Conservation (phyloP, 2,888 invertebrate species). For the Drosophila incognita region DNA sequence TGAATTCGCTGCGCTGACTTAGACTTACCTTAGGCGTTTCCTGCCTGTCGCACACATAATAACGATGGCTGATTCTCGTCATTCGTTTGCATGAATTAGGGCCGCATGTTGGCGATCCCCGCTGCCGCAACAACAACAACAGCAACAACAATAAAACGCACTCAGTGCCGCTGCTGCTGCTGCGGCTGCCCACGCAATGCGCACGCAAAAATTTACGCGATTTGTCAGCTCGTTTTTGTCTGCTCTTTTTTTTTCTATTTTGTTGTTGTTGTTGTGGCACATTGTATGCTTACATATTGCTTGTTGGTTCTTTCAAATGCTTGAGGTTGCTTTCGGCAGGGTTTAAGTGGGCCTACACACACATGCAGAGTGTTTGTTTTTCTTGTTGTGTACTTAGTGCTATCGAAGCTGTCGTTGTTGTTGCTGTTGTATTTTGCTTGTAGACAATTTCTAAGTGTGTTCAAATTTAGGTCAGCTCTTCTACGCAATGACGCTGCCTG, state of each 20-base stretch:
- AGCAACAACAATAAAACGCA: slow-evolving; percentile 37
- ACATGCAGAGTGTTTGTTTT: slow-evolving; percentile 43
- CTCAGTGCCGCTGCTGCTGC: slow-evolving; percentile 19
- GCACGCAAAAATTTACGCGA: slow-evolving; percentile 76
- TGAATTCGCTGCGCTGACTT: slow-evolving; percentile 9
- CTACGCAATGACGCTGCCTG: slow-evolving; percentile 46
- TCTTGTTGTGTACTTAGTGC: slow-evolving; percentile 75
- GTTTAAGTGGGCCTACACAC: slow-evolving; percentile 79
- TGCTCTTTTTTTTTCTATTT: slow-evolving; percentile 1
- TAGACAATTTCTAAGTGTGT: slow-evolving; percentile 81
- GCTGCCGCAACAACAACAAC: slow-evolving; percentile 18
- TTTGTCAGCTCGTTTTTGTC: slow-evolving; percentile 68
- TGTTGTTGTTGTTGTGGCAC: slow-evolving; percentile 35
- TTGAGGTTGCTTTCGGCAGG: slow-evolving; percentile 80
- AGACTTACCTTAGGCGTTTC: slow-evolving; percentile 62
- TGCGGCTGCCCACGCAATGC: slow-evolving; percentile 70
- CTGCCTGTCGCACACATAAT: slow-evolving; percentile 60
- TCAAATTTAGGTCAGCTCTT: slow-evolving; percentile 77
- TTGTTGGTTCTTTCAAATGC: slow-evolving; percentile 76
- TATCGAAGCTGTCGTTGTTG: slow-evolving; percentile 68
- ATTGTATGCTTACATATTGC: slow-evolving; percentile 68
- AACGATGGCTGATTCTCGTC: slow-evolving; percentile 34
- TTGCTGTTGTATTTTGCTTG: slow-evolving; percentile 64
- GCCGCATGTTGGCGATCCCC: slow-evolving; percentile 74
- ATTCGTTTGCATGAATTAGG: slow-evolving; percentile 74